phyloP scores from a whole-genome alignment of 2,113 vertebrate genomes.

The Sturnus vulgaris region DNA sequence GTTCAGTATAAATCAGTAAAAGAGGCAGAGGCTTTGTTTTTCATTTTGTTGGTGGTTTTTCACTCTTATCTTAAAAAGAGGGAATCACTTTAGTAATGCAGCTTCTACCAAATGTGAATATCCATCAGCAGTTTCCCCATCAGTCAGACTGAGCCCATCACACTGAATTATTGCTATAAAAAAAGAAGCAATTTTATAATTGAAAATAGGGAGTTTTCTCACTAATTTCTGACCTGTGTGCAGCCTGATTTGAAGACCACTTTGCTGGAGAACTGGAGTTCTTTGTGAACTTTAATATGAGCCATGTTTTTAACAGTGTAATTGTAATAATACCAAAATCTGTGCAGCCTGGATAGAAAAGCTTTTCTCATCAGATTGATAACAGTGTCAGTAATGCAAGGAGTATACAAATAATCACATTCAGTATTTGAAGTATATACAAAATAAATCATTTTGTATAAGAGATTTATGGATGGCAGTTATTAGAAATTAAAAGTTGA shows the following conservation, averaged over 20 bases:
- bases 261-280: not conserved
- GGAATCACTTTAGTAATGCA: not conserved
- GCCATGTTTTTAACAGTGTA: not conserved
- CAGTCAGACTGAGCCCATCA: not conserved
- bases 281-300: not conserved
- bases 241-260: not conserved
- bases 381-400: not conserved
- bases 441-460: not conserved
- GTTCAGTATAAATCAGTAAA: not conserved
- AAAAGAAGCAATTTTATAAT: not conserved
- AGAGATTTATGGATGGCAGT: not conserved
- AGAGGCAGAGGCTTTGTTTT: not conserved
- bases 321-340: not conserved
- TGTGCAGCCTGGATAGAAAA: not conserved
- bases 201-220: not conserved
- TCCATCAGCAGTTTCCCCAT: not conserved
- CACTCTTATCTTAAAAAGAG: not conserved
- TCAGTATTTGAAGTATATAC: not conserved
- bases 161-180: not conserved
- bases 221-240: not conserved
- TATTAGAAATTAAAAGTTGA: not conserved
- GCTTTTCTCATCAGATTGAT: not conserved
- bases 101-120: not conserved
- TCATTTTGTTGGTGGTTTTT: not conserved
- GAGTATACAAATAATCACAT: not conserved